phyloP scores from a whole-genome alignment of 2,888 invertebrate species.

The Diloba caeruleocephala region DNA sequence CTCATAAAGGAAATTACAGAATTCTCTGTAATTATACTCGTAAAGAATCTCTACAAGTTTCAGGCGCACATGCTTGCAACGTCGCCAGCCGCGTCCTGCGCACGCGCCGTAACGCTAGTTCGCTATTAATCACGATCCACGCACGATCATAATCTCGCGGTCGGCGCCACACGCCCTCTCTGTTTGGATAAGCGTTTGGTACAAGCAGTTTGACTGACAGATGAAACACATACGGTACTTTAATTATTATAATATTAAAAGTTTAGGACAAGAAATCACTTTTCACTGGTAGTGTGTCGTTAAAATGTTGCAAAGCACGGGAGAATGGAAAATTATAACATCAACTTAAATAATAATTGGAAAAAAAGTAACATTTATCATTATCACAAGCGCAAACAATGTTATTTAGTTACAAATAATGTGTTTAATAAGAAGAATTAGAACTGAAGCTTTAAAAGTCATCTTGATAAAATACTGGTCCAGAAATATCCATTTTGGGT shows the following conservation, averaged over 20 bases:
- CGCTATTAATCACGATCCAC: constrained; percentile 83
- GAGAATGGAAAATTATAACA: not conserved
- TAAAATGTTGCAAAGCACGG: not conserved
- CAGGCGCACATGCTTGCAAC: constrained; percentile 34
- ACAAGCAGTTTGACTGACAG: constrained; percentile 68
- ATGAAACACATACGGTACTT: constrained; percentile 49
- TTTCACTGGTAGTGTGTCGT: not conserved
- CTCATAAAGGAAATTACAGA: constrained; percentile 18
- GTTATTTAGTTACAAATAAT: constrained; percentile 38
- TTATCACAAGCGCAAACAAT: constrained; percentile 22
- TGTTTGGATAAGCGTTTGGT: constrained; percentile 84
- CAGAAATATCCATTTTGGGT: constrained; percentile 52
- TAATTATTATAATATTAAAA: constrained; percentile 29
- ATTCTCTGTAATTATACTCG: constrained; percentile 41
- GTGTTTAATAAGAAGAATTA: constrained; percentile 56
- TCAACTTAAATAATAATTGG: not conserved
- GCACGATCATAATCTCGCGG: constrained; percentile 82
- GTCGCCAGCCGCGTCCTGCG: constrained; percentile 45
- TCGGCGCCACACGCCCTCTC: constrained; percentile 77
- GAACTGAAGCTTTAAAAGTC: constrained; percentile 42
- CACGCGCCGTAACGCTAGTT: constrained; percentile 68
- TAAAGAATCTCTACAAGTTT: constrained; percentile 29
- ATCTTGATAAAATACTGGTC: constrained; percentile 53
- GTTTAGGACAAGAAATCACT: constrained; percentile 21
- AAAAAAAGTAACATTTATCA: not conserved